phyloP scores from a whole-genome alignment of 2,113 vertebrate species.

The Tringa solitaria region DNA sequence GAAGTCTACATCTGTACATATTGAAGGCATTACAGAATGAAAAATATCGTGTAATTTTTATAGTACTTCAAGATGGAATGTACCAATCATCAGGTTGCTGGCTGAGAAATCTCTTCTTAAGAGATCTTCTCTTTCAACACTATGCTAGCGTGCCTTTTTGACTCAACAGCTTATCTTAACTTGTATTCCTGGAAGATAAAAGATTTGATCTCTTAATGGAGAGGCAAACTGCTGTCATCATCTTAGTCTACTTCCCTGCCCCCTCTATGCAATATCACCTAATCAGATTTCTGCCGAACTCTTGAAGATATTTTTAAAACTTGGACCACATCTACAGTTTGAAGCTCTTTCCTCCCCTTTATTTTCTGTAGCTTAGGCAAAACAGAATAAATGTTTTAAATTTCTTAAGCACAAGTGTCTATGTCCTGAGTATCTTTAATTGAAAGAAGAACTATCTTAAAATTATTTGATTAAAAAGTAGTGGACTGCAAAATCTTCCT shows the following conservation, averaged over 20 bases:
- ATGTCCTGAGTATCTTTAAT: background rate
- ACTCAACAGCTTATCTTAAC: background rate
- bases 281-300: background rate
- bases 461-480: background rate
- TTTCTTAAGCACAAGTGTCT: background rate
- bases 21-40: background rate
- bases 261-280: background rate
- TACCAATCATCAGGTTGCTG: background rate
- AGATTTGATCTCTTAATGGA: background rate
- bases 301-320: background rate
- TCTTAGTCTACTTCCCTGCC: background rate
- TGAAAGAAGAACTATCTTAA: background rate
- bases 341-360: background rate
- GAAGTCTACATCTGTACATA: background rate
- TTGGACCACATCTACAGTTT: background rate
- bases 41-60: background rate
- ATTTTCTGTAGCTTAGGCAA: background rate
- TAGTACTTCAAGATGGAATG: background rate
- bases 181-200: background rate
- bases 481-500: background rate
- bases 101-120: background rate
- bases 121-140: background rate
- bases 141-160: background rate
- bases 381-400: background rate
- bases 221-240: background rate